These are phyloP conservation scores for Capromys pilorides DNA, from an alignment of 2,797 vertebrate species.

Conservation along the genomic window DNA sequence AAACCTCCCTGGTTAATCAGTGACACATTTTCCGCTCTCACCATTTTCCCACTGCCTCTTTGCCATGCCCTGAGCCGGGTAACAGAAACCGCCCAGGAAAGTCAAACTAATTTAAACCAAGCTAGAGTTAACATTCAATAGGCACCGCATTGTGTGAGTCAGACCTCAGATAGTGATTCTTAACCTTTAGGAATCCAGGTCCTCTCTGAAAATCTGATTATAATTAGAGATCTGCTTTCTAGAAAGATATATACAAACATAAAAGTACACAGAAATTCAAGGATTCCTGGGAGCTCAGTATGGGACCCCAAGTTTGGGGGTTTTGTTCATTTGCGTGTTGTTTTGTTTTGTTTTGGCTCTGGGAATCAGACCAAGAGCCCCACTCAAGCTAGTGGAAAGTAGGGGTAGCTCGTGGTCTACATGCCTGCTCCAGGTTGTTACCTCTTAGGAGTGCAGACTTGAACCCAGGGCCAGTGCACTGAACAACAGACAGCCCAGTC, in stretches of 20 bases:
- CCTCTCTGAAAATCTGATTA: slow-evolving; percentile 31
- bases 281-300: not conserved
- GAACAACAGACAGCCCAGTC: not conserved
- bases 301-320: not conserved
- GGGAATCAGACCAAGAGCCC: not conserved
- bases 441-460: not conserved
- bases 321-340: not conserved
- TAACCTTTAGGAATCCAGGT: not conserved
- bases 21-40: not conserved
- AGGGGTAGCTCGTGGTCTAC: not conserved
- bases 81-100: slow-evolving; percentile 54
- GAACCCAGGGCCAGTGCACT: not conserved
- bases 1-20: slow-evolving; percentile 13
- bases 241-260: slow-evolving; percentile 22
- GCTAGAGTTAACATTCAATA: slow-evolving; percentile 50
- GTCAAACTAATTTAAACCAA: slow-evolving; percentile 2
- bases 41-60: slow-evolving; percentile 11
- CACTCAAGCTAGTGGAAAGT: not conserved
- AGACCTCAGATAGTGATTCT: slow-evolving; percentile 12
- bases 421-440: not conserved
- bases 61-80: not conserved
- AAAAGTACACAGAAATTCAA: not conserved
- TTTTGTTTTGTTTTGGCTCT: not conserved
- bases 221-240: not conserved
- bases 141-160: not conserved